Percentiles rank a stretch among this genome's conserved stretches.
Evolutionary conservation across 2,888 invertebrate species (phyloP).

Genomic region (Adelognathus sp.): DNA sequence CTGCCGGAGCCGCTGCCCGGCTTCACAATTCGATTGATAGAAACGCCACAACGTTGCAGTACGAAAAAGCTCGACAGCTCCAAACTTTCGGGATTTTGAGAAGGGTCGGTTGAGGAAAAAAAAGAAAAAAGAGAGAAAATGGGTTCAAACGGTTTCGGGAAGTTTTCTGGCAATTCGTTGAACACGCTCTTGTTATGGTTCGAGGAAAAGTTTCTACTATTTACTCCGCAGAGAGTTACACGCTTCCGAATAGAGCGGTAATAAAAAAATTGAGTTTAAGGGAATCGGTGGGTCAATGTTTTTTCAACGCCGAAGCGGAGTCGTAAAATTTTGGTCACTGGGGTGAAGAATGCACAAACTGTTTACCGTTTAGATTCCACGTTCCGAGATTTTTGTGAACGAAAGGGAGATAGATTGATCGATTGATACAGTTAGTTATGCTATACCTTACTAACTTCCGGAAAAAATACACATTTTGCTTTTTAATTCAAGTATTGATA

Average conservation of each 20-base stretch:
- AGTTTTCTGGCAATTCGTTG: neutral
- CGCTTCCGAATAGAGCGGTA: neutral
- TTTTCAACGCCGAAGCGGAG: neutral
- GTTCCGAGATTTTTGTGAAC: conserved; percentile 63
- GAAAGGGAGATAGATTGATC: no score
- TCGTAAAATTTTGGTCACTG: neutral
- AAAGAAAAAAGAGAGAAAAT: neutral
- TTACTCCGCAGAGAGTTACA: neutral
- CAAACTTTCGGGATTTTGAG: conserved; percentile 54
- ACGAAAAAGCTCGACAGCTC: conserved; percentile 4
- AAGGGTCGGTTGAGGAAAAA: conserved; percentile 49
- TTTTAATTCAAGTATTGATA: no score
- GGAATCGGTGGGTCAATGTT: neutral
- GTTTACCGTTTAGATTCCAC: conserved; percentile 56
- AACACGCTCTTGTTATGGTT: conserved; percentile 14
- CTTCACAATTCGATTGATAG: conserved; percentile 62
- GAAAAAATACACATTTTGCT: no score
- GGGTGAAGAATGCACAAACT: conserved; percentile 21
- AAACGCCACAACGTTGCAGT: conserved; percentile 33
- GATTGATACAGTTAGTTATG: no score
- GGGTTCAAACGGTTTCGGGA: neutral
- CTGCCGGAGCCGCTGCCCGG: conserved; percentile 5
- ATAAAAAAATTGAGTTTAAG: neutral
- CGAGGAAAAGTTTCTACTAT: neutral
- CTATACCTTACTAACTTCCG: no score